phyloP scores from a whole-genome alignment of 1,140 invertebrate species.

The Pseudomyrmex pallidus region DNA sequence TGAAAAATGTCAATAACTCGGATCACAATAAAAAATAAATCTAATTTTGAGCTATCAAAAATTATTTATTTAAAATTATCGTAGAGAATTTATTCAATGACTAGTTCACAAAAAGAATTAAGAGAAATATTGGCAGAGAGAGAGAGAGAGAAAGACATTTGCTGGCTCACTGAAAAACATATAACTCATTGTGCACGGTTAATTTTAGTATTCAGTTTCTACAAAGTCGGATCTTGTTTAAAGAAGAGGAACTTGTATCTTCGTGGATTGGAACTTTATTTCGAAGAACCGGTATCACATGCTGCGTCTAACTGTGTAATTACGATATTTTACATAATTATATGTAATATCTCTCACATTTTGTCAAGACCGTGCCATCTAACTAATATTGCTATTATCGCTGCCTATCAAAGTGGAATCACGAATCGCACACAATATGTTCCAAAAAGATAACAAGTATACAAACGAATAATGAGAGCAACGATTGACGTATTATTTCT shows the following conservation, averaged over 20 bases:
- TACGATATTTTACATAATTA: constrained; percentile 46
- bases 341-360: constrained; percentile 1
- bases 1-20: neutral
- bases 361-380: neutral
- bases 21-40: neutral
- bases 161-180: no score
- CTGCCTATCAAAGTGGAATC: neutral
- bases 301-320: constrained; percentile 33
- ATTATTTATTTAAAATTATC: no score
- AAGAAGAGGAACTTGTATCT: neutral
- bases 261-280: constrained; percentile 33
- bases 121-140: no score
- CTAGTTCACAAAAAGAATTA: no score
- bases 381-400: constrained; percentile 33
- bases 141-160: no score
- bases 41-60: no score
- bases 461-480: constrained; percentile 21
- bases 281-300: constrained; percentile 38
- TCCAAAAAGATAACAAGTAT: neutral
- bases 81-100: no score
- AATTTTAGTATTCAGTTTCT: constrained; percentile 28
- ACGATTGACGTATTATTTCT: constrained; percentile 13
- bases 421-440: neutral
- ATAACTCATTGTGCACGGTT: constrained; percentile 1
- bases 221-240: neutral